Evolutionary conservation across 2,797 vertebrate species (phyloP), one percentile per base, ranked within the genome.

Genomic region (Leptoclinus maculatus): DNA sequence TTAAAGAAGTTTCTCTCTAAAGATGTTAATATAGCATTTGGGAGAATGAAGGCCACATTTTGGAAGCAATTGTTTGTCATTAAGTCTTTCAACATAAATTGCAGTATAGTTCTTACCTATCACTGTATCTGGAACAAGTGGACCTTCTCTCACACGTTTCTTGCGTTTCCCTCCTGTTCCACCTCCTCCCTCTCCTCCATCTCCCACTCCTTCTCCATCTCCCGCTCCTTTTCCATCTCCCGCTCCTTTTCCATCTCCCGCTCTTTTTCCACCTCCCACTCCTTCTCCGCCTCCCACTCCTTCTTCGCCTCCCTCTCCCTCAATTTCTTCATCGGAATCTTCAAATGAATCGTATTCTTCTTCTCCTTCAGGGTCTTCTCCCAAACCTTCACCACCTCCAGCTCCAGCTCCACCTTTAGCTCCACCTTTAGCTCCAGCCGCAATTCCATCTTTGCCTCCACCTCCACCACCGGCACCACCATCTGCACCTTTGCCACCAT

Each of bases 51-150:
- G 9, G 39, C 0, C 23, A 34, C 7, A 21, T 59, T 39, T 32
- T 47, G 0, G 14, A 43, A 38, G 5, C 4, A 10, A 49, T 4
- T 41, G 14, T 27, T 58, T 38, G 11, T 38, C 25, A 47, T 27
- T 1, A 56, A 25, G 13, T 59, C 5, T 73, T 3, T 57, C 23
- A 66, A 17, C 1, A 56, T 39, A 41, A 4, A 34, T 21, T 54
- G 8, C 1, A 66, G 5, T 25, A 63, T 25, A 2, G 75, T 60
- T 66, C 93, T 94, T 93, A 95, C 94, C 95, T 93, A 59, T 75
- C 5, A 85, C 80, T 57, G 90, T 89, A 0, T 95, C 94, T 71
- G 89, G 66, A 67, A 91, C 80, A 45, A 94, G 88, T 66, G 82
- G 80, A 47, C 90, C 92, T 16, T 66, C 79, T 91, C 56, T 80